Conservation (phyloP, 2,113 vertebrate species). For the Saimiri boliviensis region DNA sequence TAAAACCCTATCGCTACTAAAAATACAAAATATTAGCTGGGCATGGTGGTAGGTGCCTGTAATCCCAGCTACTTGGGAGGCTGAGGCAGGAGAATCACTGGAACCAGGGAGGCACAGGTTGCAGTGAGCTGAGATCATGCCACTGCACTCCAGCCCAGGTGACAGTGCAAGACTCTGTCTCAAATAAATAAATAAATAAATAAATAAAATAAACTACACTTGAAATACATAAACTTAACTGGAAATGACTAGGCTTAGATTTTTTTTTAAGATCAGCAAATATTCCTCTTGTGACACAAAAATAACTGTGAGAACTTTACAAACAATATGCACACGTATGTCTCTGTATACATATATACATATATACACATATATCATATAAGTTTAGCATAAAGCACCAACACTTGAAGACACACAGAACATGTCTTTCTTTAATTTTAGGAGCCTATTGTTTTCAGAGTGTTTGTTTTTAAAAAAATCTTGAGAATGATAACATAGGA, state of each 20-base stretch:
- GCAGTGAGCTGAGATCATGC: too few relatives aligned
- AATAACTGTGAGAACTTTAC: neutral
- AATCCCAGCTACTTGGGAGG: too few relatives aligned
- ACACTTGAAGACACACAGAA: neutral
- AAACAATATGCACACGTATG: neutral
- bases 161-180: too few relatives aligned
- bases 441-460: neutral
- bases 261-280: neutral
- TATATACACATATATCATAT: neutral
- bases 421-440: constrained; percentile 18
- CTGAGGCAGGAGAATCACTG: too few relatives aligned
- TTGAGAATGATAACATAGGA: neutral
- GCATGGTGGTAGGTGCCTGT: too few relatives aligned
- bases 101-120: too few relatives aligned
- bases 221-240: neutral
- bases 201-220: neutral
- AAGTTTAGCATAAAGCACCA: neutral
- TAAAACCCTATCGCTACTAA: too few relatives aligned
- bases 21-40: too few relatives aligned
- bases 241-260: neutral
- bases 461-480: neutral
- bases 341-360: too few relatives aligned
- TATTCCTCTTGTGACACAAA: neutral
- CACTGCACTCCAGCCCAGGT: too few relatives aligned
- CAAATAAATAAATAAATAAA: too few relatives aligned